phyloP scores from a whole-genome alignment of 1,140 invertebrate species.

The Drosophila sp. region DNA sequence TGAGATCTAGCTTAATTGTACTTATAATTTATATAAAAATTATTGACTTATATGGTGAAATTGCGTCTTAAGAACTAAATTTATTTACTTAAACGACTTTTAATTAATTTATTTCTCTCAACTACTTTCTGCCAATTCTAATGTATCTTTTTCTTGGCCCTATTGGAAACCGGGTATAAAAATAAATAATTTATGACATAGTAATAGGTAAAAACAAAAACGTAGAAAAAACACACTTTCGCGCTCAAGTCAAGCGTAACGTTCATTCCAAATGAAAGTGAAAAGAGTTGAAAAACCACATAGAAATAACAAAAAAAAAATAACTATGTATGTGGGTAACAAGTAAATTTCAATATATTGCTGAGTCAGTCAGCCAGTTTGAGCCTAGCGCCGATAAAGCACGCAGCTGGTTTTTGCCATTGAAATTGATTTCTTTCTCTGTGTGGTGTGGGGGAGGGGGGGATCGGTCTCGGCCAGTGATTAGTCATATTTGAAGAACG shows the following conservation, averaged over 20 bases:
- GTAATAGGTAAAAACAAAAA: conserved; percentile 16
- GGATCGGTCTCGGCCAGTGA: conserved; percentile 23
- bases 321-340: conserved; percentile 26
- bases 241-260: conserved; percentile 51
- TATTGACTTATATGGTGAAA: too few relatives aligned
- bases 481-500: conserved; percentile 59
- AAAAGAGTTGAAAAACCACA: conserved; percentile 63
- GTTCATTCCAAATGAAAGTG: conserved; percentile 61
- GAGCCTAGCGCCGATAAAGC: conserved; percentile 2
- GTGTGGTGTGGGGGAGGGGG: background rate
- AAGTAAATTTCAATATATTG: conserved; percentile 30
- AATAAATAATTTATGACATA: background rate
- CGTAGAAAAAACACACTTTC: conserved; percentile 61
- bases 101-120: background rate
- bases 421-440: background rate
- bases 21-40: too few relatives aligned
- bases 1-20: too few relatives aligned
- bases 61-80: too few relatives aligned
- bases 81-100: too few relatives aligned
- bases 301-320: conserved; percentile 32
- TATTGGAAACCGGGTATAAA: background rate
- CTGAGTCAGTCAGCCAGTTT: conserved; percentile 52
- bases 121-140: background rate
- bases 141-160: background rate
- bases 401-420: conserved; percentile 42